Evolutionary conservation across 2,797 vertebrate species (phyloP).

Genomic region (Mallotus villosus): DNA sequence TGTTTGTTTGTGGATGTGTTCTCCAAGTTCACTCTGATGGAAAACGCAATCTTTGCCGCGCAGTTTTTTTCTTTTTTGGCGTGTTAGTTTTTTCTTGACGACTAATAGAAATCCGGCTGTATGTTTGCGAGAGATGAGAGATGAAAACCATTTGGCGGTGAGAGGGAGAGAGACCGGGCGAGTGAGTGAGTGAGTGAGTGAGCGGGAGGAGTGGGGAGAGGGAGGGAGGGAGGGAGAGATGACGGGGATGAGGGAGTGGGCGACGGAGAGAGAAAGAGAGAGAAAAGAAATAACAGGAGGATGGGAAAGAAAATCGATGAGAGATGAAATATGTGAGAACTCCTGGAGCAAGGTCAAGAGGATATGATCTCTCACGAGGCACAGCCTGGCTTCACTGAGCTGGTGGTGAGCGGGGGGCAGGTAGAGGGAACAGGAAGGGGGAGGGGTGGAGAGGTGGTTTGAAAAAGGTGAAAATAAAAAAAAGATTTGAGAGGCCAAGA

Average conservation of each 20-base stretch:
- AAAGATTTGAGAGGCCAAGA: background rate
- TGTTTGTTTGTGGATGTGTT: conserved; percentile 65
- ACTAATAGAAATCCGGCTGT: conserved; percentile 72
- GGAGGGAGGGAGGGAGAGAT: background rate
- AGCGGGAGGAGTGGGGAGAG: background rate
- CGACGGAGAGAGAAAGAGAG: conserved; percentile 31
- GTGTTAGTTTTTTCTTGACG: conserved; percentile 23
- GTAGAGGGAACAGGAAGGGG: conserved; percentile 17
- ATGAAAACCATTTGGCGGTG: conserved; percentile 68
- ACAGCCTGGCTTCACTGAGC: conserved; percentile 65
- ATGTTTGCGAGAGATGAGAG: conserved; percentile 69
- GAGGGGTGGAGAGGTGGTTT: conserved; percentile 16
- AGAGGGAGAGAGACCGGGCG: no score
- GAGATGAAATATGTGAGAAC: conserved; percentile 77
- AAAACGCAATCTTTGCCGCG: conserved; percentile 66
- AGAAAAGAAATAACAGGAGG: conserved; percentile 61
- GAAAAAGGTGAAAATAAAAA: no score
- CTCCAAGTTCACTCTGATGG: conserved; percentile 63
- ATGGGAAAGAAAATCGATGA: conserved; percentile 76
- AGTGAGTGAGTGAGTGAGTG: no score
- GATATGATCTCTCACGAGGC: conserved; percentile 76
- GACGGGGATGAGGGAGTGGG: conserved; percentile 40
- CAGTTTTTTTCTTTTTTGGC: background rate
- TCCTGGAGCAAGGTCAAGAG: conserved; percentile 81
- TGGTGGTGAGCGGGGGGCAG: conserved; percentile 26